Conservation (phyloP, 92 coral and sea anemone genomes). For the Epizoanthus rinbou region DNA sequence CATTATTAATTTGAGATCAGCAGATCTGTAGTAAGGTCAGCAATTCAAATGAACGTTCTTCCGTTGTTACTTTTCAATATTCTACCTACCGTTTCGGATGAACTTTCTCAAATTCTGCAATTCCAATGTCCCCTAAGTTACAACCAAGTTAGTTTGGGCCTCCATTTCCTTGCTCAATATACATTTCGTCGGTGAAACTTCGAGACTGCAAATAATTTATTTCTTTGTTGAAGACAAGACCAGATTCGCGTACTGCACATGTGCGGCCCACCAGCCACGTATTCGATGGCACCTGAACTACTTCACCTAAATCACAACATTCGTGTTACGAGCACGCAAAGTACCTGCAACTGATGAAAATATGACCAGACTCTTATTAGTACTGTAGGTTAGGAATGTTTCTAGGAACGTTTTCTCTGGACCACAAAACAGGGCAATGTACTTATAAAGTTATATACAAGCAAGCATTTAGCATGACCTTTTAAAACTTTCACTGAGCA, state of each 20-base stretch:
- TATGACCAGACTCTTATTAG: too few species aligned
- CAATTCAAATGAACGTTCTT: not conserved
- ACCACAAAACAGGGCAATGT: too few species aligned
- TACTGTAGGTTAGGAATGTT: too few species aligned
- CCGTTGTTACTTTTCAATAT: not conserved
- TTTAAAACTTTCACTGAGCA: too few species aligned
- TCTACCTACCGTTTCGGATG: constrained; percentile 50
- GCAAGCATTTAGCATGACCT: too few species aligned
- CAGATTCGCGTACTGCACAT: constrained; percentile 62
- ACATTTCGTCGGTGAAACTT: constrained; percentile 53
- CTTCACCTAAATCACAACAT: constrained; percentile 20
- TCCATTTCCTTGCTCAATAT: constrained; percentile 58
- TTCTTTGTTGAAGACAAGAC: constrained; percentile 77
- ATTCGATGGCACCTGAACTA: constrained; percentile 62
- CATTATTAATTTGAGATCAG: constrained; percentile 16
- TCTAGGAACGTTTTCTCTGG: too few species aligned
- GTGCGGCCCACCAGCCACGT: constrained; percentile 85
- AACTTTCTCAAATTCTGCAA: constrained; percentile 8
- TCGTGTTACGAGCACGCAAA: constrained; percentile 7
- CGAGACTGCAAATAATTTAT: constrained; percentile 58
- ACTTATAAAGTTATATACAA: too few species aligned
- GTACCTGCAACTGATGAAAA: constrained; percentile 10
- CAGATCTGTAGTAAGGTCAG: not conserved
- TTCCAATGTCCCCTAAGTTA: constrained; percentile 37
- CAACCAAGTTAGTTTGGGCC: constrained; percentile 41